These are phyloP conservation scores for Steatocranus sp. DNA, from an alignment of 2,797 vertebrate species.

Conservation along the genomic window DNA sequence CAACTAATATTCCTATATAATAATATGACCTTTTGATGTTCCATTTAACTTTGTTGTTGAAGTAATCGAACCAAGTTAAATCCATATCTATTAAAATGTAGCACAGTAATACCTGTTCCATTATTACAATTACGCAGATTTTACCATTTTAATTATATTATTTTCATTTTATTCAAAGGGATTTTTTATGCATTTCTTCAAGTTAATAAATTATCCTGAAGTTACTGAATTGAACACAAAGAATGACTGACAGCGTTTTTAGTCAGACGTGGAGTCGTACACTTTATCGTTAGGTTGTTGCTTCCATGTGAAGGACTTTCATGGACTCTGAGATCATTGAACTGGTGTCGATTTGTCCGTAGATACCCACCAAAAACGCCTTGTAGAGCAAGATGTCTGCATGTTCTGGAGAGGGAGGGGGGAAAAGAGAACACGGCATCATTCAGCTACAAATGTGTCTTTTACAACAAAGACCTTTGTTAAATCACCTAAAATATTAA, in stretches of 20 bases:
- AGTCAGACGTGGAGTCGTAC: neutral
- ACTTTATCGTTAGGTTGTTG: slow-evolving; percentile 77
- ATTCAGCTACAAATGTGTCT: neutral
- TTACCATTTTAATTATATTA: slow-evolving; percentile 23
- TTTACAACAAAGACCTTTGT: neutral
- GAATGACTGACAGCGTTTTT: neutral
- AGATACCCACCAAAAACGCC: slow-evolving; percentile 95
- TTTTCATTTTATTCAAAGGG: neutral
- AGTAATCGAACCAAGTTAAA: slow-evolving; percentile 16
- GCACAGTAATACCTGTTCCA: slow-evolving; percentile 8
- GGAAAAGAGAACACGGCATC: neutral
- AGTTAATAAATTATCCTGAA: slow-evolving; percentile 22
- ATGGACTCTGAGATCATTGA: slow-evolving; percentile 95
- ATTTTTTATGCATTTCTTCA: slow-evolving; percentile 22
- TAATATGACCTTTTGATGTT: neutral
- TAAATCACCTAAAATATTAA: neutral
- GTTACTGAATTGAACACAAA: slow-evolving; percentile 3
- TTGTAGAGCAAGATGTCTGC: slow-evolving; percentile 92
- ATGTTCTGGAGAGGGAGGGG: slow-evolving; percentile 77
- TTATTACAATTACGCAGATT: neutral
- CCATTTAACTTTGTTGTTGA: neutral
- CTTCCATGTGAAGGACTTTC: slow-evolving; percentile 96
- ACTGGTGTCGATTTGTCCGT: slow-evolving; percentile 94
- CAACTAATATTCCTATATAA: neutral
- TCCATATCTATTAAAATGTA: neutral